These are phyloP conservation scores for Ochropacha duplaris DNA, from an alignment of 2,888 invertebrate species.

Conservation along the genomic window DNA sequence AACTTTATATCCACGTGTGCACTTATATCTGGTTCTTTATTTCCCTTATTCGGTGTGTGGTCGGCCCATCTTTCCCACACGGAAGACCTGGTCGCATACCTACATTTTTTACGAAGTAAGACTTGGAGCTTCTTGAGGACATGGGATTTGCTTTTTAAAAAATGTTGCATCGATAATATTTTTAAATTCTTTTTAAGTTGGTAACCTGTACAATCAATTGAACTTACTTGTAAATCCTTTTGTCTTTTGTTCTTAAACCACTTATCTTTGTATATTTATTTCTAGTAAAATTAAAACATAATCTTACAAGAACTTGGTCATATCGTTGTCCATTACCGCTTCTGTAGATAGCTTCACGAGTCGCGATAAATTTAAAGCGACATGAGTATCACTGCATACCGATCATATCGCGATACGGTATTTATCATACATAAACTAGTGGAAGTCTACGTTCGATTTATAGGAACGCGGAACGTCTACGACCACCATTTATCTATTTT, in stretches of 20 bases:
- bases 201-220: too few species aligned
- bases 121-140: neutral
- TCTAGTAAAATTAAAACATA: neutral
- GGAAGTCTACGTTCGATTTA: slow-evolving; percentile 47
- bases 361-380: slow-evolving; percentile 45
- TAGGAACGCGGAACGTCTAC: slow-evolving; percentile 74
- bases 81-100: slow-evolving; percentile 5
- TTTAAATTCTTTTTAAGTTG: neutral
- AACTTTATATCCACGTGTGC: slow-evolving; percentile 13
- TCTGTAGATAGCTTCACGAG: slow-evolving; percentile 33
- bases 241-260: neutral
- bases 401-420: slow-evolving; percentile 49
- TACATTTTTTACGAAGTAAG: slow-evolving; percentile 16
- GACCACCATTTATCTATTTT: slow-evolving; percentile 74
- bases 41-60: slow-evolving; percentile 56
- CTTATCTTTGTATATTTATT: neutral
- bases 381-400: slow-evolving; percentile 44
- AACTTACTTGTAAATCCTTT: neutral
- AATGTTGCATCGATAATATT: neutral
- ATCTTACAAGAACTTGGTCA: neutral
- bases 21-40: slow-evolving; percentile 40
- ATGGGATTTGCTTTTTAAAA: neutral
- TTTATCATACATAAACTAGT: slow-evolving; percentile 57
- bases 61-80: slow-evolving; percentile 24
- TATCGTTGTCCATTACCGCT: slow-evolving; percentile 39